Evolutionary conservation across 2,797 vertebrate species (phyloP).

Genomic region (Gobionotothen gibberifrons): DNA sequence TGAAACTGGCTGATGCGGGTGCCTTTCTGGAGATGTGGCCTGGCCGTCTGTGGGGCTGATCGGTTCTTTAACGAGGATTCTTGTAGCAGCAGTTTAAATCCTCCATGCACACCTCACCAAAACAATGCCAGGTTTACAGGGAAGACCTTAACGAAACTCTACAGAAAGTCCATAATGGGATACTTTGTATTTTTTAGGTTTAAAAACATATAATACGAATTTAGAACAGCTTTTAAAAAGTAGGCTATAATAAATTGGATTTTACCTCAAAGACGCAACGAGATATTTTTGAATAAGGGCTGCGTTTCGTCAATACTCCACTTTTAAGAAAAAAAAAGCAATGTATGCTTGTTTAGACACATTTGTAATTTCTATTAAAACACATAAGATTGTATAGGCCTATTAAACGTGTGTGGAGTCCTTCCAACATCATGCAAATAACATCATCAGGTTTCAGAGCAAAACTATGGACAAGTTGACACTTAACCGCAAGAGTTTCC

Average conservation of each 20-base stretch:
- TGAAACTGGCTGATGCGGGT: conserved; percentile 67
- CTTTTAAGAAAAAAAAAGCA: not conserved
- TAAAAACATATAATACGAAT: not conserved
- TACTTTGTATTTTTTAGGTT: not conserved
- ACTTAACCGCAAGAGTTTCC: conserved; percentile 3
- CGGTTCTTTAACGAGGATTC: conserved; percentile 13
- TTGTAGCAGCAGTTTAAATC: conserved; percentile 16
- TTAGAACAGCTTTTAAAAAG: not conserved
- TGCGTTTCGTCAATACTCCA: not conserved
- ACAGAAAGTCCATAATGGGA: not conserved
- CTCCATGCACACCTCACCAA: conserved; percentile 2
- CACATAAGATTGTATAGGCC: not conserved
- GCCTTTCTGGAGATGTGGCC: conserved; percentile 33
- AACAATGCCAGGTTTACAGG: conserved; percentile 17
- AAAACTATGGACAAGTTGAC: conserved; percentile 24
- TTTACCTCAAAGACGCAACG: not conserved
- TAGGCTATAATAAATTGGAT: conserved; percentile 14
- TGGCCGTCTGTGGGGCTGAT: conserved; percentile 16
- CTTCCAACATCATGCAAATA: conserved; percentile 14
- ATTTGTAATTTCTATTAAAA: conserved; percentile 12
- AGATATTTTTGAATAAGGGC: not conserved
- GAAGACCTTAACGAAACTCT: conserved; percentile 1
- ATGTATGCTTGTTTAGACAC: not conserved
- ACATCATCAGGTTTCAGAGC: conserved; percentile 5
- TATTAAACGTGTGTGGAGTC: not conserved